These are phyloP conservation scores for Cricetomys ansorgei DNA, from an alignment of 2,113 vertebrate genomes.

Conservation along the genomic window DNA sequence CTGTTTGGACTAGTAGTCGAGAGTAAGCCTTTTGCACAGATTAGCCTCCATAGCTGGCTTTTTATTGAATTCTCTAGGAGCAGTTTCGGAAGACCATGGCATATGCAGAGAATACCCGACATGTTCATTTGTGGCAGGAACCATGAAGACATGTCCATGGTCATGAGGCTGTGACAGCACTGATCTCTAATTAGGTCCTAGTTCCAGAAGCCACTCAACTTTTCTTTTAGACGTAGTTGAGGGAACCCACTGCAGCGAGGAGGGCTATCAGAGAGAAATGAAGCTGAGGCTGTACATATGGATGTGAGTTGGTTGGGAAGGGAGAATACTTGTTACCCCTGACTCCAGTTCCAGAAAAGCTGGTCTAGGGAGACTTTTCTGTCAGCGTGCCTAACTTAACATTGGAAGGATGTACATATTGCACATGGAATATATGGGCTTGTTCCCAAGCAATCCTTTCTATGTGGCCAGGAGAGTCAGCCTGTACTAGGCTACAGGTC, in stretches of 20 bases:
- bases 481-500: fast-evolving
- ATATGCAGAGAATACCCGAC: neutral
- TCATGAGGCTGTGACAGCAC: neutral
- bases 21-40: constrained; percentile 31
- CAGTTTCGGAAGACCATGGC: neutral
- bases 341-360: neutral
- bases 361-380: neutral
- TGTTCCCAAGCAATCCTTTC: neutral
- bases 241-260: fast-evolving
- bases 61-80: neutral
- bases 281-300: neutral
- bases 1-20: neutral
- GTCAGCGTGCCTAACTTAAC: neutral
- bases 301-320: fast-evolving
- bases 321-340: too few relatives aligned
- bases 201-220: neutral
- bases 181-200: neutral
- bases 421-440: too few relatives aligned
- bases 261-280: neutral
- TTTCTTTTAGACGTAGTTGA: neutral
- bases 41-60: neutral
- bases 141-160: neutral
- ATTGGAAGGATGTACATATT: neutral
- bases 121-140: neutral
- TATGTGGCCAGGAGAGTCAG: neutral